These are phyloP conservation scores for Glomeris maerens DNA, from an alignment of 1,140 invertebrate species.

Conservation along the genomic window DNA sequence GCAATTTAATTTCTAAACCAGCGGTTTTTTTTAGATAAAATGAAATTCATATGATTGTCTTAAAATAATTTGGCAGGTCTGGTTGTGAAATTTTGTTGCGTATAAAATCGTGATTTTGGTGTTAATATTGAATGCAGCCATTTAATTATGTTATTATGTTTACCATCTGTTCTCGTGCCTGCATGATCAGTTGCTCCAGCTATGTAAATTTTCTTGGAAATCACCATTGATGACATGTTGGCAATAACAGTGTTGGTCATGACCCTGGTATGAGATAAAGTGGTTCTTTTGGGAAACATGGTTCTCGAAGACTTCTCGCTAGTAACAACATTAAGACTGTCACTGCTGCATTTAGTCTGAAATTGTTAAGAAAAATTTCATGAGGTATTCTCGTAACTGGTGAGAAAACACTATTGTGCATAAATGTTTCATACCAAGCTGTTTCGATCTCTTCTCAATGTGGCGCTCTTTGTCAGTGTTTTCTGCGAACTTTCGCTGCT, in stretches of 20 bases:
- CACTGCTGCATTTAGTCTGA: too few relatives aligned
- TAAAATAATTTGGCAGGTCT: background rate
- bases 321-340: too few relatives aligned
- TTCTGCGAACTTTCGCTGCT: too few relatives aligned
- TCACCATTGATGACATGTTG: too few relatives aligned
- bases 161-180: background rate
- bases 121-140: background rate
- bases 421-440: too few relatives aligned
- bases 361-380: too few relatives aligned
- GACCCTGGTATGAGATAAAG: background rate
- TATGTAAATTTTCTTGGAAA: background rate
- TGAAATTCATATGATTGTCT: background rate
- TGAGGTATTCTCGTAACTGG: too few relatives aligned
- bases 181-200: background rate
- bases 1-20: constrained; percentile 10
- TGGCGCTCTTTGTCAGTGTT: too few relatives aligned
- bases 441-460: too few relatives aligned
- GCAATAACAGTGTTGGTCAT: too few relatives aligned
- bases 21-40: constrained; percentile 7
- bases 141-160: background rate
- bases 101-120: too few relatives aligned
- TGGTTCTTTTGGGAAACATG: background rate
- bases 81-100: background rate
- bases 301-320: background rate
- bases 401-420: too few relatives aligned